Evolutionary conservation across 2,113 vertebrate genomes (phyloP).

Genomic region (Microtus ochrogaster): DNA sequence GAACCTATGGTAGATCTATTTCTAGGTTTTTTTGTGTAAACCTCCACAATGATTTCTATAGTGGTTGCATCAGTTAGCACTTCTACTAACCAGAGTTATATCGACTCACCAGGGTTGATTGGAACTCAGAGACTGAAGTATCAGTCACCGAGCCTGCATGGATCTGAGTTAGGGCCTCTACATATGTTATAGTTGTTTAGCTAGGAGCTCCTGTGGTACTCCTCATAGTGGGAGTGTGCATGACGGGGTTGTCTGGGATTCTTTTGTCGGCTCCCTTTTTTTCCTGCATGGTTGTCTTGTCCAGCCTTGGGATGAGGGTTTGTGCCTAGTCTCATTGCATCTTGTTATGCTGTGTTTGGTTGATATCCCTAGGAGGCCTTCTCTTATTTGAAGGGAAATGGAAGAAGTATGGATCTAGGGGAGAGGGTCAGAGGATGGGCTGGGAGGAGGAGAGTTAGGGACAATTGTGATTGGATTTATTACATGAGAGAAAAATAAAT

Average conservation of each 20-base stretch:
- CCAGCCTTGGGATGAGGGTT: not conserved
- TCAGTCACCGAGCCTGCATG: not conserved
- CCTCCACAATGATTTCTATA: not conserved
- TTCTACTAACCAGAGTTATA: not conserved
- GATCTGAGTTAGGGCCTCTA: not conserved
- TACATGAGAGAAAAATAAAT: not conserved
- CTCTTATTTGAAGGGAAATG: not conserved
- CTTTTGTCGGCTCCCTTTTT: not conserved
- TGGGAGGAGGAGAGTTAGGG: not conserved
- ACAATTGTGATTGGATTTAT: not conserved
- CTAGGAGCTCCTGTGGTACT: not conserved
- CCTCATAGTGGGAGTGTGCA: no score
- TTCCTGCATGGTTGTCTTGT: not conserved
- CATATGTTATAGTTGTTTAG: not conserved
- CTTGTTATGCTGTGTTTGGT: not conserved
- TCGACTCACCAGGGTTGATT: not conserved
- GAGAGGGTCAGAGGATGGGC: not conserved
- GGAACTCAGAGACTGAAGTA: not conserved
- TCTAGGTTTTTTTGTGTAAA: not conserved
- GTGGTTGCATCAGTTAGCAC: not conserved
- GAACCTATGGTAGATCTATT: not conserved
- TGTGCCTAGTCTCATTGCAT: not conserved
- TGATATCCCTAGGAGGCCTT: not conserved
- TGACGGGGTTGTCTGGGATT: not conserved
- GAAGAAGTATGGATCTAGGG: not conserved